Evolutionary conservation across 2,888 invertebrate genomes (phyloP), one percentile per base, ranked within the genome.

Genomic region (Lymantria dispar): DNA sequence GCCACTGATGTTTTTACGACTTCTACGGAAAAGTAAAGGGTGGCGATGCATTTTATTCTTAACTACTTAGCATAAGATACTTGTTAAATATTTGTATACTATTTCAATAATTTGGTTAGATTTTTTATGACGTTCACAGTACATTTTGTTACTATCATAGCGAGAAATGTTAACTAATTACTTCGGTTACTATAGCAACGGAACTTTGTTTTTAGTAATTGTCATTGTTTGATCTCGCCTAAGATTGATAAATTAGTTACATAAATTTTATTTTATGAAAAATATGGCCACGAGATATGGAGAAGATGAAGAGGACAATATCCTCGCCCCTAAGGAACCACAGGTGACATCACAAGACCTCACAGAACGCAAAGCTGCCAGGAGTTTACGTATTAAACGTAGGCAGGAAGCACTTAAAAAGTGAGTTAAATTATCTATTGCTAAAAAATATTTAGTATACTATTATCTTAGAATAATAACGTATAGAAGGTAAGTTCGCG

Each of bases 311-410:
- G 88, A 87, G 29, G 89, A 91, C 9, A 84, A 90, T 71, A 83
- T 89, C 3, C 66, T 89, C 62, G 88, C 85, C 8, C 86, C 90
- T 0, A 90, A 88, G 51, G 94, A 93, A 63, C 93, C 94, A 0
- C 93, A 93, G 62, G 86, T 94, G 33, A 92, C 91, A 0, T 95
- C 96, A 0, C 70, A 76, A 5, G 94, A 95, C 77, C 93, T 94
- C 8, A 91, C 92, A 44, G 95, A 96, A 78, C 84, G 96, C 64
- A 96, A 95, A 80, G 88, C 94, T 40, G 96, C 94, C 0, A 91
- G 96, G 51, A 86, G 92, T 54, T 76, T 94, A 45, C 91, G 96
- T 43, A 95, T 96, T 70, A 92, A 94, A 76, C 92, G 92, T 51
- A 87, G 94, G 56, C 83, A 92, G 56, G 93, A 94, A 52, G 93